These are phyloP conservation scores for Corythucha ciliata DNA, from an alignment of 2,888 invertebrate genomes.

Conservation along the genomic window DNA sequence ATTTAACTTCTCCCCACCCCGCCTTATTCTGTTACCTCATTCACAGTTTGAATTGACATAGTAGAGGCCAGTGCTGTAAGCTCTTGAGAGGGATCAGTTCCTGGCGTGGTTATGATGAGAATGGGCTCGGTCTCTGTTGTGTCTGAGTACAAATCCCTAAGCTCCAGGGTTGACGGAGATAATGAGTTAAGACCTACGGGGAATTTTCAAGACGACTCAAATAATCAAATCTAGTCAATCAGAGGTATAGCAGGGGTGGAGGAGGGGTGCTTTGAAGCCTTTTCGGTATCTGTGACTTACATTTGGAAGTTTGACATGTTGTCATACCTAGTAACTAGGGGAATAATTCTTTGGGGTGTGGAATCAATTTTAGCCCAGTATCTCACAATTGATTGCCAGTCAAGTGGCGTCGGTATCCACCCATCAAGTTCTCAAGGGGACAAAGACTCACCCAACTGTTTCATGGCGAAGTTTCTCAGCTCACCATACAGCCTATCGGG, in stretches of 20 bases:
- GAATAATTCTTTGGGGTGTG: too few species aligned
- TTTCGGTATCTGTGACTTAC: too few species aligned
- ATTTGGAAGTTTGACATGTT: too few species aligned
- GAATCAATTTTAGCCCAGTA: too few species aligned
- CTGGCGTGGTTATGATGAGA: constrained; percentile 75
- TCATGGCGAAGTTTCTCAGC: constrained; percentile 52
- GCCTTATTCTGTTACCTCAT: constrained; percentile 9
- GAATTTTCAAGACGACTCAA: constrained; percentile 8
- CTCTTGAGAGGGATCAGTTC: constrained; percentile 83
- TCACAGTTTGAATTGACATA: neutral
- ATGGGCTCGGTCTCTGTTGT: constrained; percentile 57
- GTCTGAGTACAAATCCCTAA: constrained; percentile 50
- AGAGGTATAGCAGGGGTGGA: neutral
- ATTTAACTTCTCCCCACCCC: constrained; percentile 19
- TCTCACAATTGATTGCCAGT: too few species aligned
- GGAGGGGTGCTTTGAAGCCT: neutral
- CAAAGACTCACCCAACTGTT: constrained; percentile 23
- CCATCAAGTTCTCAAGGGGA: too few species aligned
- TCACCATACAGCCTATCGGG: constrained; percentile 75
- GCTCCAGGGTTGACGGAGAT: constrained; percentile 50
- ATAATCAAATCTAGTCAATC: neutral
- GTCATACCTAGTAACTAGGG: too few species aligned
- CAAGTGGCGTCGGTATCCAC: too few species aligned
- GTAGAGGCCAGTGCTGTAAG: constrained; percentile 44
- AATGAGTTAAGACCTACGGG: constrained; percentile 46